Base-by-base conservation (phyloP, 2,797 vertebrate species). In the Pangasius djambal region DNA sequence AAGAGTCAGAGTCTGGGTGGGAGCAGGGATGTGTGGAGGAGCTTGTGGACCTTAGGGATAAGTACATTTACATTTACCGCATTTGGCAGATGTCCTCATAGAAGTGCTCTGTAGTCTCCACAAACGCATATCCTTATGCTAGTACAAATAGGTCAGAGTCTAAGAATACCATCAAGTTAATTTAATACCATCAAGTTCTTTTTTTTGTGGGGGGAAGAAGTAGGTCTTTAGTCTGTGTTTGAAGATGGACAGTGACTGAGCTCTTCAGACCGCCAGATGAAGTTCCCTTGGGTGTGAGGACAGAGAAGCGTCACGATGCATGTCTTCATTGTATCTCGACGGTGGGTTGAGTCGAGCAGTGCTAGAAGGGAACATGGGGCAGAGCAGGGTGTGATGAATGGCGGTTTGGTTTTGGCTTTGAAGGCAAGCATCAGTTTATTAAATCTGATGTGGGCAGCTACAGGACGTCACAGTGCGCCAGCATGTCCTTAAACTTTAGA, bases 211-310 rank as follows among this genome's bases (percentile, higher is more conserved):
- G 55, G 55, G 55, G 3, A 44, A 44, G 40, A 44, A 44, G 40
- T 44, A 44, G 44, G 22, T 84, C 63, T 84, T 84, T 50, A 50
- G 40, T 50, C 63, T 84, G 40, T 48, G 37, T n/a, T 81, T 81
- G 52, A 57, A 79, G 48, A 16, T 6, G 55, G 18, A 81, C 31
- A 37, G 34, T 59, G 55, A 82, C 31, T 59, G 9, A 82, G 79
- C 79, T 59, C 55, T 37, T 40, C 55, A 59, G 31, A 37, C 40
- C 20, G 82, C 37, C 59, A 65, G 40, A 18, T 67, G 40, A 84
- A 31, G 44, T n/a, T 84, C 16, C 25, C 28, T 50, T 50, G 44
- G 25, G 28, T 12, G 16, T 48, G 25, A 63, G 25, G 59, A 63
- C 22, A 28, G 37, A 44, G 34, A 83, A 3, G 4, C 48, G 25